Evolutionary conservation across 2,888 invertebrate genomes (phyloP).

Genomic region (Standfussiana lucernea): DNA sequence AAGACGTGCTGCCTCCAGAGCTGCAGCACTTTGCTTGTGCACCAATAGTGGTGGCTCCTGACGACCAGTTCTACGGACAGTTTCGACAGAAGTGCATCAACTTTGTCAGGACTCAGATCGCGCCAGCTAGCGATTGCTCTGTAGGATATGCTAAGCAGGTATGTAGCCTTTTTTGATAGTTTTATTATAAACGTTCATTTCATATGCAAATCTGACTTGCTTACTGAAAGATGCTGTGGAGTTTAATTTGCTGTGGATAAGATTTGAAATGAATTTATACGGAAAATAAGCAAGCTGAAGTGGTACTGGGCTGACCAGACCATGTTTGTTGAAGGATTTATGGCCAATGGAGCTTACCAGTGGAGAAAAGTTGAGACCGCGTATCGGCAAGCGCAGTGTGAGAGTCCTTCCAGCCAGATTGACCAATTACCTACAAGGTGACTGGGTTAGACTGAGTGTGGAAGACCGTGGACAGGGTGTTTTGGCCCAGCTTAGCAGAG

Average conservation of each 20-base stretch:
- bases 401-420: neutral
- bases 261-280: neutral
- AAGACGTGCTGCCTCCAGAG: constrained; percentile 85
- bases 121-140: constrained; percentile 92
- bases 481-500: neutral
- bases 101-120: constrained; percentile 93
- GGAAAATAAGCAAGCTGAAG: neutral
- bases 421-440: neutral
- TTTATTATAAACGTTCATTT: neutral
- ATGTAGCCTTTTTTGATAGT: neutral
- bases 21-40: constrained; percentile 93
- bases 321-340: neutral
- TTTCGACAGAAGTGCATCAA: constrained; percentile 93
- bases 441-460: neutral
- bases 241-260: no score
- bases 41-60: constrained; percentile 91
- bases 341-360: neutral
- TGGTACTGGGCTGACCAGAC: neutral
- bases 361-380: neutral
- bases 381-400: neutral
- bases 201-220: neutral
- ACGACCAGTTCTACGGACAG: constrained; percentile 91
- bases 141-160: constrained; percentile 93
- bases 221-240: neutral
- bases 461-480: neutral